Evolutionary conservation across 2,888 invertebrate species (phyloP).

Genomic region (Trichogramma evanescens): DNA sequence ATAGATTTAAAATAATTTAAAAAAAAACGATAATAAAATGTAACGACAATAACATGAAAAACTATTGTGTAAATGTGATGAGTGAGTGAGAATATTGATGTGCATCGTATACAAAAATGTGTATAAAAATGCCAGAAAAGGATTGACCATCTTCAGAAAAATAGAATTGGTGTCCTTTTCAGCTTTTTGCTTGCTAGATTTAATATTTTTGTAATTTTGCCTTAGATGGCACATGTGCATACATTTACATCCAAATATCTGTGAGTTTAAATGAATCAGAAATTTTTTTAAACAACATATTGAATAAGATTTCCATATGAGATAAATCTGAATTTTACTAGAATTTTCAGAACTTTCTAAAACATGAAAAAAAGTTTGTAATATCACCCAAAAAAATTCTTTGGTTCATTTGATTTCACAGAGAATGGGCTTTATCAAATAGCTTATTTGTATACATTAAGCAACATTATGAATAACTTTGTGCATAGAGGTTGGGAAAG

Average conservation of each 20-base stretch:
- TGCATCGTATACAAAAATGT: conserved; percentile 2
- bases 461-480: too few relatives aligned
- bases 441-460: too few relatives aligned
- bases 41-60: conserved; percentile 24
- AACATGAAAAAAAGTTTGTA: too few relatives aligned
- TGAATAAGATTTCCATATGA: too few relatives aligned
- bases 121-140: background rate
- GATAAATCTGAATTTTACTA: too few relatives aligned
- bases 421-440: too few relatives aligned
- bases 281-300: too few relatives aligned
- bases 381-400: too few relatives aligned
- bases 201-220: conserved; percentile 48
- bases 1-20: conserved; percentile 8
- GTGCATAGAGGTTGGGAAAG: too few relatives aligned
- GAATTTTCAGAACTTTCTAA: too few relatives aligned
- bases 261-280: too few relatives aligned
- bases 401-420: too few relatives aligned
- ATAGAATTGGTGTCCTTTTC: conserved; percentile 21
- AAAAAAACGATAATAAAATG: conserved; percentile 21
- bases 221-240: conserved; percentile 19
- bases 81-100: background rate
- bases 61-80: background rate
- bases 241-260: background rate
- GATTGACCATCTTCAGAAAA: conserved; percentile 19
- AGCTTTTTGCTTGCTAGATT: conserved; percentile 46